Conservation (phyloP, 2,888 invertebrate genomes). For the Agrotis clavis region DNA sequence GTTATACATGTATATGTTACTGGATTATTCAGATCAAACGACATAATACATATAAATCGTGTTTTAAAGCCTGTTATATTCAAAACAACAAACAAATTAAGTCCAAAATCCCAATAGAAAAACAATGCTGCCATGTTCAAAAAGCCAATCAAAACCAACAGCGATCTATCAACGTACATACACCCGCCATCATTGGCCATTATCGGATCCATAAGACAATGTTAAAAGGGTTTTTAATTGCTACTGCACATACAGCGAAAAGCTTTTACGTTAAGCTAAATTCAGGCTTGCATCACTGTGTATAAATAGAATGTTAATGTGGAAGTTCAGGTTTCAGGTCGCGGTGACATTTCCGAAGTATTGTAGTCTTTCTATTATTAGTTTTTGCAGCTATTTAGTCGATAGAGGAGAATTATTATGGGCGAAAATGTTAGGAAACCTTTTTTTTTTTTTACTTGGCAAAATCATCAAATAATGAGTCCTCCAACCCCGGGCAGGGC, state of each 20-base stretch:
- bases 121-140: constrained; percentile 1
- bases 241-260: constrained; percentile 52
- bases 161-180: constrained; percentile 16
- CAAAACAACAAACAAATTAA: neutral
- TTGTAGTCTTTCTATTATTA: constrained; percentile 38
- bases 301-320: constrained; percentile 55
- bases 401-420: neutral
- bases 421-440: too few relatives aligned
- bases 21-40: neutral
- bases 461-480: too few relatives aligned
- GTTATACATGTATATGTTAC: neutral
- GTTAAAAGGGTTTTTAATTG: constrained; percentile 61
- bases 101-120: neutral
- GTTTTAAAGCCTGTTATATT: too few relatives aligned
- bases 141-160: constrained; percentile 33
- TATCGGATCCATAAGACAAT: constrained; percentile 57
- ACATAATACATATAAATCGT: neutral
- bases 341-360: constrained; percentile 41
- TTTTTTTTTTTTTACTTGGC: too few relatives aligned
- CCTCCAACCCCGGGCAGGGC: too few relatives aligned
- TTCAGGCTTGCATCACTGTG: constrained; percentile 55
- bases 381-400: neutral
- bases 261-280: constrained; percentile 61
- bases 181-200: constrained; percentile 51
- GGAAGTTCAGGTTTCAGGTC: constrained; percentile 22